Evolutionary conservation across 2,888 invertebrate genomes (phyloP).

Genomic region (Aphidius colemani): DNA sequence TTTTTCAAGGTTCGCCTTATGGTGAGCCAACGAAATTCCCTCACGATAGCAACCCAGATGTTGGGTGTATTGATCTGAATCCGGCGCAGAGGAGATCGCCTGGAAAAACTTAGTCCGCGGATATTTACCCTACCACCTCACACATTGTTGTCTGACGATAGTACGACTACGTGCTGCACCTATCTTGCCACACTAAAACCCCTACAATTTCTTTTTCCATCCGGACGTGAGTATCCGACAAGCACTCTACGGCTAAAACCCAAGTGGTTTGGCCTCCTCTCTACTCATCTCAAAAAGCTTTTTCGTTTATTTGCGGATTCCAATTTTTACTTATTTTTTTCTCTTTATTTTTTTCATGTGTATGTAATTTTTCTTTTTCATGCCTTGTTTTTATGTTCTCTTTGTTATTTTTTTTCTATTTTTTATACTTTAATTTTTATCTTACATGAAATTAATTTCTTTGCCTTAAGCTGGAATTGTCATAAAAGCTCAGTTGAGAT

Average conservation of each 20-base stretch:
- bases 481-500: conserved; percentile 27
- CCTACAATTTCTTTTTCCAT: conserved; percentile 18
- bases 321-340: conserved; percentile 1
- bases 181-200: conserved; percentile 18
- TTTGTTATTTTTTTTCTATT: neutral
- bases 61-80: conserved; percentile 56
- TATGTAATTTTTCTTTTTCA: neutral
- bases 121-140: conserved; percentile 40
- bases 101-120: conserved; percentile 52
- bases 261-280: conserved; percentile 15
- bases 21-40: conserved; percentile 33
- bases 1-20: no score
- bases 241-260: conserved; percentile 21
- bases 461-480: conserved; percentile 24
- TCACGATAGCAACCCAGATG: conserved; percentile 47
- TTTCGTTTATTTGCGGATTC: conserved; percentile 10
- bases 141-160: neutral
- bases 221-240: conserved; percentile 22
- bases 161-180: neutral
- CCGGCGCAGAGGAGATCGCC: conserved; percentile 52
- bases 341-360: conserved; percentile 4
- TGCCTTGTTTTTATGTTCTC: neutral
- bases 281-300: conserved; percentile 1
- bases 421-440: conserved; percentile 26
- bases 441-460: conserved; percentile 30